Conservation (phyloP, 2,113 vertebrate species). For the Oryzias javanicus region DNA sequence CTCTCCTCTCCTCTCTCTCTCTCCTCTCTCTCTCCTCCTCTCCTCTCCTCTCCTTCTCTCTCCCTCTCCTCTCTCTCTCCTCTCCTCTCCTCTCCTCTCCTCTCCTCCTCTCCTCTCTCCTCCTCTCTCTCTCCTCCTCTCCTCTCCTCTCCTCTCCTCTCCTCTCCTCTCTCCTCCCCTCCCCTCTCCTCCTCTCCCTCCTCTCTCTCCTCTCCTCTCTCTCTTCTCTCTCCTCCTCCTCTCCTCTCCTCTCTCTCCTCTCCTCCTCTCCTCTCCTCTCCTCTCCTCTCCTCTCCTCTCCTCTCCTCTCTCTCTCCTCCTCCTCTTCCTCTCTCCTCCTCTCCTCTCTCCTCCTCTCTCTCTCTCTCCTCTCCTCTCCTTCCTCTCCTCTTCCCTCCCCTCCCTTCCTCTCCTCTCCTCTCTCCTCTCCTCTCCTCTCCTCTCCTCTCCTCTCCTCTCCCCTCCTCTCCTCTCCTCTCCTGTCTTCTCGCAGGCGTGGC, state of each 20-base stretch:
- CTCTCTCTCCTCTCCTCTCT: conserved; percentile 38
- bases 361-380: conserved; percentile 11
- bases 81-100: conserved; percentile 11
- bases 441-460: conserved; percentile 22
- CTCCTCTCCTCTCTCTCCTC: conserved; percentile 21
- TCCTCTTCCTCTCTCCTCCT: too few relatives aligned
- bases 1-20: conserved; percentile 14
- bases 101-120: conserved; percentile 32
- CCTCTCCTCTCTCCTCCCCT: conserved; percentile 21
- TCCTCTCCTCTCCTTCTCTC: conserved; percentile 42
- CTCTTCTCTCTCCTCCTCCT: too few relatives aligned
- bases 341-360: too few relatives aligned
- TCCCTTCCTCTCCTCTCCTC: conserved; percentile 38
- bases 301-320: conserved; percentile 26
- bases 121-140: conserved; percentile 43
- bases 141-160: too few relatives aligned
- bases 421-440: too few relatives aligned
- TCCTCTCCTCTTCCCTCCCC: too few relatives aligned
- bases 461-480: conserved; percentile 24
- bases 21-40: too few relatives aligned
- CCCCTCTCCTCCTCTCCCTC: too few relatives aligned
- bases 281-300: too few relatives aligned
- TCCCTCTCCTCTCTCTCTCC: too few relatives aligned
- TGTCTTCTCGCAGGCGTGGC: conserved; percentile 82
- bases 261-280: conserved; percentile 41